Evolutionary conservation across 2,797 vertebrate genomes (phyloP).

Genomic region (Poecilia velifera): DNA sequence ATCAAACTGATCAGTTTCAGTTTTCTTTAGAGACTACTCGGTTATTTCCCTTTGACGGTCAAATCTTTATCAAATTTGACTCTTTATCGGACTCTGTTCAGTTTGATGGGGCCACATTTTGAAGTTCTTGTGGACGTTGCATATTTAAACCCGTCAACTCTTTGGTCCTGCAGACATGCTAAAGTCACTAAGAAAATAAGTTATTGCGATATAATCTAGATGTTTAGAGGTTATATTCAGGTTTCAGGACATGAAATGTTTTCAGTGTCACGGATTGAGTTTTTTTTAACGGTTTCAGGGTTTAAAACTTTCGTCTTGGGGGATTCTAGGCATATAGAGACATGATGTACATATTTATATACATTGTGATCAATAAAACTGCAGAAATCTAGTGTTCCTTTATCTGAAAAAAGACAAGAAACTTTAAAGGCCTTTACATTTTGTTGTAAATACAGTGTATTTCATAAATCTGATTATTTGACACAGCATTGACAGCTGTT

Average conservation of each 20-base stretch:
- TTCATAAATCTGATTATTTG: neutral
- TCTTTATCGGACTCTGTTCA: neutral
- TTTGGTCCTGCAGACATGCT: neutral
- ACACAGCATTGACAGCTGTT: neutral
- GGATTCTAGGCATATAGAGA: neutral
- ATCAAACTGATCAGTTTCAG: neutral
- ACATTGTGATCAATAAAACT: neutral
- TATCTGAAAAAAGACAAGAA: neutral
- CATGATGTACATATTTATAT: constrained; percentile 2
- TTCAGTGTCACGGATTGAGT: neutral
- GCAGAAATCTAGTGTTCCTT: neutral
- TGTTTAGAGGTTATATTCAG: neutral
- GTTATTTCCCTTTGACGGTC: neutral
- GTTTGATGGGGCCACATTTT: neutral
- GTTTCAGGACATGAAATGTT: neutral
- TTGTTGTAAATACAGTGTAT: neutral
- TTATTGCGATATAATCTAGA: neutral
- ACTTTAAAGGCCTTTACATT: neutral
- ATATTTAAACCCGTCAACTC: constrained; percentile 4
- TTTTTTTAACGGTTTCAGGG: neutral
- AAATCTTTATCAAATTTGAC: neutral
- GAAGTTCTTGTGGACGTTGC: constrained; percentile 16
- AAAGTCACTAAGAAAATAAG: neutral
- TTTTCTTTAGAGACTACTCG: neutral
- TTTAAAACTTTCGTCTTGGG: neutral